phyloP scores from a whole-genome alignment of 1,140 invertebrate genomes.

The Diuraphis noxia region DNA sequence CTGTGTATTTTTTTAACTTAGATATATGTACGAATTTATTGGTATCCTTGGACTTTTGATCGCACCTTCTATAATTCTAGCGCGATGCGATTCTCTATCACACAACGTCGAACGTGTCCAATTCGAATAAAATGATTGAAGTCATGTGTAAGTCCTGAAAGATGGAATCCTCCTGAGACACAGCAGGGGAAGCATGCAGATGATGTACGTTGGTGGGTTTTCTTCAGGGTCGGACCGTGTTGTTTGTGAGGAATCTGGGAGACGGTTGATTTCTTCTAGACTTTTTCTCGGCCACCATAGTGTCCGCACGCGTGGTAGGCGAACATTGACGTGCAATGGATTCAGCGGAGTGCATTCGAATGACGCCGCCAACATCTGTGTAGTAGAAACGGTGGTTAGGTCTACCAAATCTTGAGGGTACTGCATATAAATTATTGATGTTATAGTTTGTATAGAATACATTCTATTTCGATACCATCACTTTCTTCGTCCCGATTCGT shows the following conservation, averaged over 20 bases:
- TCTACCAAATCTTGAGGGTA: no score
- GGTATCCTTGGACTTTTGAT: no score
- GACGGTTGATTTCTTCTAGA: not conserved
- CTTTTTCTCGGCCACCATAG: not conserved
- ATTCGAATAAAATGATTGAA: not conserved
- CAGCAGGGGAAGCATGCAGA: not conserved
- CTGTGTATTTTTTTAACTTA: no score
- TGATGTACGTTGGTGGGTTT: not conserved
- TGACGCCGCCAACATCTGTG: not conserved
- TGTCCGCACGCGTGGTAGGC: not conserved
- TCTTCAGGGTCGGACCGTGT: not conserved
- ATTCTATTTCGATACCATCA: not conserved
- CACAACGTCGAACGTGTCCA: no score
- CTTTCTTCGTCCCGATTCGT: not conserved
- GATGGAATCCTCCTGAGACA: not conserved
- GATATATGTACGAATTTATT: no score
- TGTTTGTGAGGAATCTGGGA: not conserved
- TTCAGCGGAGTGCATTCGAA: not conserved
- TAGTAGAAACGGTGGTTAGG: not conserved
- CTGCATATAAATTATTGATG: not conserved
- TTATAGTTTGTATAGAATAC: not conserved
- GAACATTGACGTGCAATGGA: not conserved
- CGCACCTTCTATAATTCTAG: no score
- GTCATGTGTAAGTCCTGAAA: not conserved
- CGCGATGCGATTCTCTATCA: no score